Evolutionary conservation across 2,888 invertebrate genomes (phyloP), one percentile per base, ranked within the genome.

Genomic region (Minunthozetes semirufus): DNA sequence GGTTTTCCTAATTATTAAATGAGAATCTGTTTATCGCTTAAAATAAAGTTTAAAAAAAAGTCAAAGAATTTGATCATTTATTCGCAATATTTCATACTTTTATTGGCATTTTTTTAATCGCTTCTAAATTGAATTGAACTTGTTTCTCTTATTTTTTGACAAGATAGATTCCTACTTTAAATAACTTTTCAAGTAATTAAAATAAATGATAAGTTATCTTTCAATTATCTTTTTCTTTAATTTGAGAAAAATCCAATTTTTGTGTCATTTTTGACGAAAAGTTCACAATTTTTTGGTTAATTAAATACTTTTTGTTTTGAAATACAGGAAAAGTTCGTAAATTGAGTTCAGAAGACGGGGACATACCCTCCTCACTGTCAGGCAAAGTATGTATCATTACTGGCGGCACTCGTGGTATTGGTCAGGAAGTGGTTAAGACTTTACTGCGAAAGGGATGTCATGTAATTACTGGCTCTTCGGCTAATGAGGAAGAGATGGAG

Each of bases 351-450:
- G 59, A 72, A 5, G 68, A 73, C 22, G 66, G 53, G 56, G 75
- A 61, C n/a, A 42, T 76, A 50, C 17, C 50, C 15, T n/a, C 5
- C 6, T 17, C 13, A 46, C 25, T 76, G 17, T 11, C 22, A 1
- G 89, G 87, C 73, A 87, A 88, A 84, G 84, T 90, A 75, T 93
- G 90, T 76, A 87, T 94, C 72, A 88, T 94, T 77, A 94, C 94
- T 11, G 94, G 94, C 63, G 94, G 93, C 1, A 89, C 91, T 75
- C 86, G 92, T 79, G 94, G 94, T 50, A 92, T 94, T 80, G 94
- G 93, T 11, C 83, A 87, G 27, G 88, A 89, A 84, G 88, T 92
- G 27, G 88, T 91, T 38, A 88, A 88, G 82, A 89, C 83, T 93
- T 72, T 86, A 89, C 81, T 89, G 90, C 80, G 89, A 91, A 80